Evolutionary conservation across 1,140 invertebrate genomes (phyloP).

Genomic region (Panagrolaimus sp.): DNA sequence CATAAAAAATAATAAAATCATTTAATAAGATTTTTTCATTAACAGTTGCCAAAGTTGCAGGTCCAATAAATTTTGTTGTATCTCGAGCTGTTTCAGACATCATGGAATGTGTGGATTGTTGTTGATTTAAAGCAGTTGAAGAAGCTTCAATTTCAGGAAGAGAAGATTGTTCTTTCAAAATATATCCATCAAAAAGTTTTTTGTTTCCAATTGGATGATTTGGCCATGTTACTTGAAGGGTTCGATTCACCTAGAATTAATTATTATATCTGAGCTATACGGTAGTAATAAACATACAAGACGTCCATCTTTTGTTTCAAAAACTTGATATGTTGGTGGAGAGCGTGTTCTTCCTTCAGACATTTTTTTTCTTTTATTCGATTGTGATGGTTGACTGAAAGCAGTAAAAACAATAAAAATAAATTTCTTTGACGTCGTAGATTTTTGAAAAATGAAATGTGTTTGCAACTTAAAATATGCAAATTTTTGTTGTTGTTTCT

Average conservation of each 20-base stretch:
- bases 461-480: too few relatives aligned
- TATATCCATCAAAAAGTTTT: not conserved
- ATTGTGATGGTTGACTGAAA: too few relatives aligned
- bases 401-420: too few relatives aligned
- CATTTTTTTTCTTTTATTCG: too few relatives aligned
- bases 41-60: not conserved
- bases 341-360: not conserved
- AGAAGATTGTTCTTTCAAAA: not conserved
- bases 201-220: not conserved
- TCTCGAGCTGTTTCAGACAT: too few relatives aligned
- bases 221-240: not conserved
- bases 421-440: too few relatives aligned
- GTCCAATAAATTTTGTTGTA: not conserved
- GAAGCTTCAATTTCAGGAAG: not conserved
- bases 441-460: too few relatives aligned
- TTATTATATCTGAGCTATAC: not conserved
- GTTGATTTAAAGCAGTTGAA: not conserved
- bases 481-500: too few relatives aligned
- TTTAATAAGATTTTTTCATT: not conserved
- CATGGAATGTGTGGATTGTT: too few relatives aligned
- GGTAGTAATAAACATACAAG: conserved; percentile 13
- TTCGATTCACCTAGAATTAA: not conserved
- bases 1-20: not conserved
- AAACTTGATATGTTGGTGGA: not conserved
- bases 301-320: conserved; percentile 15